Evolutionary conservation across 2,888 invertebrate species (phyloP).

Genomic region (Sinelater perroti): DNA sequence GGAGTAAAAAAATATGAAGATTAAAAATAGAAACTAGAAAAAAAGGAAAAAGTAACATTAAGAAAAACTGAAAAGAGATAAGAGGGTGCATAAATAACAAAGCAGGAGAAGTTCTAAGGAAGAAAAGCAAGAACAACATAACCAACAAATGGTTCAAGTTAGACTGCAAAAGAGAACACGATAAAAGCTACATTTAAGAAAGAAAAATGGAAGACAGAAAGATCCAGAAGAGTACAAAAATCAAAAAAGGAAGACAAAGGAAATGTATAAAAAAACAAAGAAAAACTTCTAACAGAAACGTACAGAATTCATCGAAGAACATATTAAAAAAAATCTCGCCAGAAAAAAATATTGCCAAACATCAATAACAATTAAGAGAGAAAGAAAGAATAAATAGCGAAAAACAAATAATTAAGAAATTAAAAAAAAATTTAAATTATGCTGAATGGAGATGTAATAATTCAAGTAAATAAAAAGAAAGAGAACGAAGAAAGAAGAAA

Average conservation of each 20-base stretch:
- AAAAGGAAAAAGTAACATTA: background rate
- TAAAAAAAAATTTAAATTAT: background rate
- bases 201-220: background rate
- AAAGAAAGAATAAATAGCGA: background rate
- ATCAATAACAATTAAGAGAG: background rate
- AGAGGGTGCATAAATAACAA: background rate
- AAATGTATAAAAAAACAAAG: background rate
- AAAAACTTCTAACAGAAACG: background rate
- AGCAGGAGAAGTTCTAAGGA: too few relatives aligned
- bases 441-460: too few relatives aligned
- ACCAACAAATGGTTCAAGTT: background rate
- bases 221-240: background rate
- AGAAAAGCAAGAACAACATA: too few relatives aligned
- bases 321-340: background rate
- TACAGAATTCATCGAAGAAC: background rate
- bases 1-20: background rate
- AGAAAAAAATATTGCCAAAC: too few relatives aligned
- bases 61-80: background rate
- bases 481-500: background rate
- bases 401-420: background rate
- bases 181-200: background rate
- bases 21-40: background rate
- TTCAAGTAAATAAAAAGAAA: background rate
- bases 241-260: background rate
- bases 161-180: background rate